These are phyloP conservation scores for Gouania willdenowi DNA, from an alignment of 2,797 vertebrate genomes.

Conservation along the genomic window DNA sequence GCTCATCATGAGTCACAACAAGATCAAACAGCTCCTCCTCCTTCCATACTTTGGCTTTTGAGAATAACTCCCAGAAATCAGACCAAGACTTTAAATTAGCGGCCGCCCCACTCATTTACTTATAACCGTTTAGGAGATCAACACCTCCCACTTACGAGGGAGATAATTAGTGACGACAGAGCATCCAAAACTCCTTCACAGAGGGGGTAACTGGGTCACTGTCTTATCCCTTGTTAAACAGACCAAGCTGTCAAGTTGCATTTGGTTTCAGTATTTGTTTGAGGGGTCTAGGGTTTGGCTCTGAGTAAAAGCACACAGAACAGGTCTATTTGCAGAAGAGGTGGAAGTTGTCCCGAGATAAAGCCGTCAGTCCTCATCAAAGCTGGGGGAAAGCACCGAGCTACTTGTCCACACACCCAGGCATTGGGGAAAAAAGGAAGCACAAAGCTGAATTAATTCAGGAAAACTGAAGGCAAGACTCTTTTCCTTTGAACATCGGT, in stretches of 20 bases:
- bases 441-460: conserved; percentile 74
- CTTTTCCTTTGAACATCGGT: conserved; percentile 60
- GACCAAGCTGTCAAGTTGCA: conserved; percentile 32
- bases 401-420: conserved; percentile 59
- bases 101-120: conserved; percentile 42
- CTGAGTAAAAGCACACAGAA: conserved; percentile 5
- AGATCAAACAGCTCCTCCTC: conserved; percentile 28
- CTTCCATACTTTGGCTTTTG: conserved; percentile 16
- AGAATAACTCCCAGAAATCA: conserved; percentile 33
- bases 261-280: conserved; percentile 22
- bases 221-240: conserved; percentile 48
- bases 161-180: conserved; percentile 59
- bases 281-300: conserved; percentile 30
- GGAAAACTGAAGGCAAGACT: conserved; percentile 64
- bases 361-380: conserved; percentile 46
- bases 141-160: conserved; percentile 43
- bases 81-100: conserved; percentile 52
- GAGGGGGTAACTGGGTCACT: conserved; percentile 41
- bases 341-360: conserved; percentile 45
- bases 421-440: conserved; percentile 55
- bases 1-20: conserved; percentile 63
- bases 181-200: conserved; percentile 24
- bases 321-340: conserved; percentile 35
- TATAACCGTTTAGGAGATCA: conserved; percentile 47
- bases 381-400: conserved; percentile 35